phyloP scores from a whole-genome alignment of 2,797 vertebrate genomes.

The Petrocephalus schoutedeni region DNA sequence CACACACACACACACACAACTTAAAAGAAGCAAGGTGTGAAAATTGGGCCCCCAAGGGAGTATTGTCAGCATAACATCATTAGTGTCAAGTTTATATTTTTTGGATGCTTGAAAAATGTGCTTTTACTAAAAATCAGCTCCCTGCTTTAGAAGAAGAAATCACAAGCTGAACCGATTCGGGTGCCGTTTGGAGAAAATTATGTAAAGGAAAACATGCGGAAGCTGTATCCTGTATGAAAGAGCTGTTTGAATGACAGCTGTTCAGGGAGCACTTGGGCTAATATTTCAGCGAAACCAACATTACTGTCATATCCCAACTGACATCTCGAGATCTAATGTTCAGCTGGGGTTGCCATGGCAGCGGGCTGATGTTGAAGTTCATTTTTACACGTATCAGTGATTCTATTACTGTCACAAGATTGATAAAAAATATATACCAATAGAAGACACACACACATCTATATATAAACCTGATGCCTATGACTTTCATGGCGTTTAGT shows the following conservation, averaged over 20 bases:
- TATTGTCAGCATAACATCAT: neutral
- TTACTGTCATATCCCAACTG: constrained; percentile 6
- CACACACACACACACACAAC: neutral
- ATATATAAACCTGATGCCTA: neutral
- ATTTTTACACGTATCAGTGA: neutral
- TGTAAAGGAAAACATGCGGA: neutral
- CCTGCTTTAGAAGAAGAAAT: neutral
- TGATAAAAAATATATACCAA: neutral
- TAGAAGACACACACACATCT: neutral
- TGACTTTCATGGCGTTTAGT: neutral
- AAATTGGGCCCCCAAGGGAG: neutral
- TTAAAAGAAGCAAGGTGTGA: neutral
- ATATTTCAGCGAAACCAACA: constrained; percentile 3
- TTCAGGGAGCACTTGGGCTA: constrained; percentile 6
- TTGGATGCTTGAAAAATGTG: neutral
- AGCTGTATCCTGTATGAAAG: neutral
- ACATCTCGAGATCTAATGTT: neutral
- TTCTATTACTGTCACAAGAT: constrained; percentile 12
- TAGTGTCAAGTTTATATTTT: neutral
- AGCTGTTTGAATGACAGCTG: constrained; percentile 9
- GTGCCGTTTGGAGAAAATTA: constrained; percentile 2
- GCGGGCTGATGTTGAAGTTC: constrained; percentile 13
- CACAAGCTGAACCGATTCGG: neutral
- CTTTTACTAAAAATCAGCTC: neutral
- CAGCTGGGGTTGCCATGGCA: constrained; percentile 4